Conservation (phyloP, 2,888 invertebrate genomes). For the Ceriagrion tenellum region DNA sequence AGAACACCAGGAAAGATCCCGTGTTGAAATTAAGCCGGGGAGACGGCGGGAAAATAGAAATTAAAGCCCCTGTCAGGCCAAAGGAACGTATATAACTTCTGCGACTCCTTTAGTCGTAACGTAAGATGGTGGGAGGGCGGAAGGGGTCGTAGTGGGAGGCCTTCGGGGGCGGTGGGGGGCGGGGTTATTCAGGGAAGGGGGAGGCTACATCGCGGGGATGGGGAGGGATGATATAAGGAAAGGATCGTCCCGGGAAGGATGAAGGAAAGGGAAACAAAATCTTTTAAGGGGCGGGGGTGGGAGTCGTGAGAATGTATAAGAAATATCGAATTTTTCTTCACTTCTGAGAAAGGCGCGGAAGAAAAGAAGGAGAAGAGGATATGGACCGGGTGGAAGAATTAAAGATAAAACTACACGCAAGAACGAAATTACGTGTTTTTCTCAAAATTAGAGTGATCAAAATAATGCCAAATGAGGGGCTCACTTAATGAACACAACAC, state of each 20-base stretch:
- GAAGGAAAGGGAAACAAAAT: conserved; percentile 28
- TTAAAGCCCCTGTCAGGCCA: conserved; percentile 65
- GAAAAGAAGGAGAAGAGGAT: neutral
- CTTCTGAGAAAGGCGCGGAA: neutral
- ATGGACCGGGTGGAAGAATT: neutral
- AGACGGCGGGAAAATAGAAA: conserved; percentile 65
- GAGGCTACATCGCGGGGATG: neutral
- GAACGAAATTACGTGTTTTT: neutral
- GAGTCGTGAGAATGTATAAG: neutral
- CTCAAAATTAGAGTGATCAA: neutral
- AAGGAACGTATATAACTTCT: conserved; percentile 66
- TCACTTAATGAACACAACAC: neutral
- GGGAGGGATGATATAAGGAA: neutral
- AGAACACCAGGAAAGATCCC: conserved; percentile 62
- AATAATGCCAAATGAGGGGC: neutral
- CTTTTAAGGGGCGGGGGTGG: neutral
- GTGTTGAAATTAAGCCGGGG: conserved; percentile 66
- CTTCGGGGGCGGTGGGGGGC: neutral
- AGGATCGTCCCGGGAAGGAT: neutral
- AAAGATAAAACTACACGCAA: neutral
- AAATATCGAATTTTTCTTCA: neutral
- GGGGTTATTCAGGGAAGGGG: neutral
- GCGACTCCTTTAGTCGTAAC: conserved; percentile 61
- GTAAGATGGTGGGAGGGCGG: neutral
- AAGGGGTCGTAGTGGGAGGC: neutral